Percentiles rank a stretch among this genome's conserved stretches.
Conservation (phyloP, 2,113 vertebrate genomes). For the Sminthopsis crassicaudata region DNA sequence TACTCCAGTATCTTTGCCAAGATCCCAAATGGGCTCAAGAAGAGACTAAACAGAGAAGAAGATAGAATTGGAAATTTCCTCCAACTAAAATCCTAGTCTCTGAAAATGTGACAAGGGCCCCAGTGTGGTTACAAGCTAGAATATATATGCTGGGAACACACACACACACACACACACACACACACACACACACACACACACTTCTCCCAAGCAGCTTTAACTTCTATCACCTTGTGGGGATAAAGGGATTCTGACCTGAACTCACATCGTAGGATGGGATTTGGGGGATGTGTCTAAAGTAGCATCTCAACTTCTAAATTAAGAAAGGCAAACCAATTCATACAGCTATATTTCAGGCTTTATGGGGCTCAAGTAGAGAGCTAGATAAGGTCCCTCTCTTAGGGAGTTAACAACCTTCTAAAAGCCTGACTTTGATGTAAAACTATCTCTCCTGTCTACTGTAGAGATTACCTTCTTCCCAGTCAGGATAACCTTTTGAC, state of each 20-base stretch:
- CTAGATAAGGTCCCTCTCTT: neutral
- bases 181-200: neutral
- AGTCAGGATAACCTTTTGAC: neutral
- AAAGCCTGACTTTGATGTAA: neutral
- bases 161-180: too few species aligned
- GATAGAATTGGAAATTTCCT: neutral
- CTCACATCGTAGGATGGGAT: neutral
- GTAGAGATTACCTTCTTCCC: neutral
- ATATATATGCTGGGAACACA: neutral
- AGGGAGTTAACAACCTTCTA: neutral
- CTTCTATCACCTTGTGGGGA: neutral
- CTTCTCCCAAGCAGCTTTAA: neutral
- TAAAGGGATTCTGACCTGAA: neutral
- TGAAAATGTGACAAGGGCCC: neutral
- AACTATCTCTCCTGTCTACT: neutral
- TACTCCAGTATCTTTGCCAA: neutral
- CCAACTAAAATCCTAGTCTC: neutral
- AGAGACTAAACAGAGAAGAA: neutral
- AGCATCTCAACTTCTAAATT: neutral
- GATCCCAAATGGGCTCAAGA: neutral
- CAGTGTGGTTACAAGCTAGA: neutral
- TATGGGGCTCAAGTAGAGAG: neutral
- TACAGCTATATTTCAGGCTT: neutral
- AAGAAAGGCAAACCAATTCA: neutral
- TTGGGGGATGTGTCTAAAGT: neutral